Conservation (phyloP, 2,888 invertebrate genomes). For the Hipparchia sbordonii region DNA sequence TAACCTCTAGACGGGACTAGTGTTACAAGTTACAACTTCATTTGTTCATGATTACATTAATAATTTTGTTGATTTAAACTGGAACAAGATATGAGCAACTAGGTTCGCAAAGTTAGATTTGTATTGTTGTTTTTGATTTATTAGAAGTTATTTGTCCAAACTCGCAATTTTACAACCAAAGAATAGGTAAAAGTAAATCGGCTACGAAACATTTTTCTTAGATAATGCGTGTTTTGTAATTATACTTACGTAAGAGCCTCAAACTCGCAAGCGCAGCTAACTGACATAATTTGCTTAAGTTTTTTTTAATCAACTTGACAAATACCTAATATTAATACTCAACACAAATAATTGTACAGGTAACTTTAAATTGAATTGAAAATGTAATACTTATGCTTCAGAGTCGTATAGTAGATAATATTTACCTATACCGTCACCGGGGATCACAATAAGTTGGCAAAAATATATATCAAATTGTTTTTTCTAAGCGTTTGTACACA, state of each 20-base stretch:
- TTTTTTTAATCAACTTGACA: background rate
- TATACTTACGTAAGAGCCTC: constrained; percentile 9
- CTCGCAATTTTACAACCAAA: constrained; percentile 7
- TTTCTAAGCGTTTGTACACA: constrained; percentile 29
- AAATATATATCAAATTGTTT: background rate
- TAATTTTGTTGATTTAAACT: constrained; percentile 12
- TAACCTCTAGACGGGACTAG: constrained; percentile 35
- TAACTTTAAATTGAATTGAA: no score
- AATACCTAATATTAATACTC: background rate
- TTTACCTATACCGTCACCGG: no score
- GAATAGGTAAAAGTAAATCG: background rate
- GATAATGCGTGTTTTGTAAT: background rate
- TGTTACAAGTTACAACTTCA: constrained; percentile 31
- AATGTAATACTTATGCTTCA: no score
- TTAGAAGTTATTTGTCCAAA: background rate
- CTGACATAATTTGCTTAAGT: constrained; percentile 13
- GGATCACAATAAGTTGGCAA: no score
- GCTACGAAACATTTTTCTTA: background rate
- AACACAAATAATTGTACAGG: no score
- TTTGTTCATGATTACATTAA: constrained; percentile 26
- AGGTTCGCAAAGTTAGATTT: no score
- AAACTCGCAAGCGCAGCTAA: constrained; percentile 10
- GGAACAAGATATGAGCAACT: no score
- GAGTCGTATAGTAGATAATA: no score
- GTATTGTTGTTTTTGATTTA: no score